Conservation (phyloP, 2,113 vertebrate genomes). For the Pampusana beccarii region DNA sequence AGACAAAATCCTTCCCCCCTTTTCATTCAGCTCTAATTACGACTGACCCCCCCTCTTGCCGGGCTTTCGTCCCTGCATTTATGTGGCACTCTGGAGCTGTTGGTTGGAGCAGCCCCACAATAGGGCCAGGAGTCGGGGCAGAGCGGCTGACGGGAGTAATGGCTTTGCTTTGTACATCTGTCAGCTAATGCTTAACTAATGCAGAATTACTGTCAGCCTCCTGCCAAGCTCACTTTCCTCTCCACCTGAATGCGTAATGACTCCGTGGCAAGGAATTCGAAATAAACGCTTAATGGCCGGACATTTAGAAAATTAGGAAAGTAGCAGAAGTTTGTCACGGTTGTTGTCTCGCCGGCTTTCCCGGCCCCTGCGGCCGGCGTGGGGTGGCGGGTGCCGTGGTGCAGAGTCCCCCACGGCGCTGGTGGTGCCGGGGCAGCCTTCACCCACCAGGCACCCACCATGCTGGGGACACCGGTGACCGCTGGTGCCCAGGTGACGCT, state of each 20-base stretch:
- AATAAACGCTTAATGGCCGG: slow-evolving; percentile 19
- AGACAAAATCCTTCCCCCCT: not conserved
- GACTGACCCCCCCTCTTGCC: not conserved
- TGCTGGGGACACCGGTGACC: rapidly evolving
- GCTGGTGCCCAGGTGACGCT: too few species aligned
- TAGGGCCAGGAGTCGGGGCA: slow-evolving; percentile 37
- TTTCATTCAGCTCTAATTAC: slow-evolving; percentile 16
- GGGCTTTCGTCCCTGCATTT: not conserved
- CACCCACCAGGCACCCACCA: rapidly evolving
- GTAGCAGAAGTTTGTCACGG: not conserved
- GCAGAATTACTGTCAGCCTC: slow-evolving; percentile 70
- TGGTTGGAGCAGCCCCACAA: slow-evolving; percentile 50
- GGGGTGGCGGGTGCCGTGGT: not conserved
- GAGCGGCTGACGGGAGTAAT: slow-evolving; percentile 48
- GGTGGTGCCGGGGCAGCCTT: not conserved
- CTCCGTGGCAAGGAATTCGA: slow-evolving; percentile 38
- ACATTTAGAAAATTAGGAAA: slow-evolving; percentile 25
- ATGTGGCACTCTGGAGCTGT: not conserved
- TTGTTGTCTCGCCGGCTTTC: not conserved
- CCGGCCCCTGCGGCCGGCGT: not conserved
- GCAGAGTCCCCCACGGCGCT: rapidly evolving
- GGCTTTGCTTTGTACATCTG: slow-evolving; percentile 67
- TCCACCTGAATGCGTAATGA: slow-evolving; percentile 66
- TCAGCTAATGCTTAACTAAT: slow-evolving; percentile 71
- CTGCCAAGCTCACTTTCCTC: slow-evolving; percentile 47